Percentiles rank a stretch among this genome's conserved stretches.
These are phyloP conservation scores for Mustelus asterias DNA, from an alignment of 2,113 vertebrate species.

Conservation along the genomic window DNA sequence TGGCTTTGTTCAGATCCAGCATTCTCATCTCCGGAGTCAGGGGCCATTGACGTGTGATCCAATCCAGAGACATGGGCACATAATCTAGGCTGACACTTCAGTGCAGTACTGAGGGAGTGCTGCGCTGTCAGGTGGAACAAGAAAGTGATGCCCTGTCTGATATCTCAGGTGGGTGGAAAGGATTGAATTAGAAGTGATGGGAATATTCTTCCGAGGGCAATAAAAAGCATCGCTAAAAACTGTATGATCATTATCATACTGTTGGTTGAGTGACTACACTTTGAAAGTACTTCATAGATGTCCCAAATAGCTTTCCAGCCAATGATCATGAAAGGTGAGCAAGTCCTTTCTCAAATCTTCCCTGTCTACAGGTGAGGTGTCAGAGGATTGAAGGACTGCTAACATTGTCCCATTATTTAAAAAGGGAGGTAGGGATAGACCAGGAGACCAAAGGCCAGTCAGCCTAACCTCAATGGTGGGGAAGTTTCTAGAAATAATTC, in stretches of 20 bases:
- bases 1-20: background rate
- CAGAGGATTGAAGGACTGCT: too few species aligned
- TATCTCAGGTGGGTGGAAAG: background rate
- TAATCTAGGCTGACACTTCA: background rate
- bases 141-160: background rate
- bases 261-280: background rate
- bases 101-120: background rate
- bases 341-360: too few species aligned
- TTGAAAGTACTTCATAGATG: background rate
- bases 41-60: background rate
- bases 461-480: too few species aligned
- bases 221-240: background rate
- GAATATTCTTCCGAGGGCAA: background rate
- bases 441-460: too few species aligned
- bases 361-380: too few species aligned
- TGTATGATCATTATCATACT: background rate
- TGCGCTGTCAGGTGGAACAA: background rate
- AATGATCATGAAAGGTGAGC: background rate
- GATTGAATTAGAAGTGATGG: background rate
- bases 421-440: too few species aligned
- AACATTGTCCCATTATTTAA: too few species aligned
- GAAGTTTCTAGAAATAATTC: too few species aligned
- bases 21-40: background rate
- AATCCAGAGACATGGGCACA: background rate
- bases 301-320: background rate